Conservation (phyloP, 2,797 vertebrate genomes). For the Cuniculus paca region DNA sequence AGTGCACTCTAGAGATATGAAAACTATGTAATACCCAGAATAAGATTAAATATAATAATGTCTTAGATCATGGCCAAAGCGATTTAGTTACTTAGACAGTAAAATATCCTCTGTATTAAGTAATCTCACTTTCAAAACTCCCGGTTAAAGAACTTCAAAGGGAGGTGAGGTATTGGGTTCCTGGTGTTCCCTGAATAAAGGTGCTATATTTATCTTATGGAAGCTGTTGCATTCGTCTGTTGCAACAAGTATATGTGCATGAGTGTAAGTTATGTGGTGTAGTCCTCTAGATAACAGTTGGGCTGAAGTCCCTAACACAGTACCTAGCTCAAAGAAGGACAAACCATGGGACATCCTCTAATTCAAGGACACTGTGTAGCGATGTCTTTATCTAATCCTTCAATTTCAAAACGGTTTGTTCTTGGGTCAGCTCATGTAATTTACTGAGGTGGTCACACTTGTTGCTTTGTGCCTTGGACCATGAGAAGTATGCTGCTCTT, state of each 20-base stretch:
- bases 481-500: neutral
- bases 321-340: neutral
- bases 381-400: neutral
- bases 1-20: neutral
- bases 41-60: neutral
- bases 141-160: slow-evolving; percentile 21
- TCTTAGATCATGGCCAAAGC: neutral
- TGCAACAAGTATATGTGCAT: neutral
- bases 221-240: neutral
- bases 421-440: neutral
- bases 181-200: neutral
- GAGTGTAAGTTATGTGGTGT: neutral
- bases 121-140: slow-evolving; percentile 26
- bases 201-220: neutral
- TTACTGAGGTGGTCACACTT: neutral
- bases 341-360: neutral
- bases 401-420: neutral
- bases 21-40: neutral
- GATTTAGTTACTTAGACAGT: neutral
- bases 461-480: neutral
- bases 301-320: neutral
- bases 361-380: neutral
- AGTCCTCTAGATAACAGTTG: neutral
- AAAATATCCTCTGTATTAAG: neutral
- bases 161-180: neutral